Evolutionary conservation across 2,113 vertebrate genomes (phyloP).

Genomic region (Mystacornis crossleyi): DNA sequence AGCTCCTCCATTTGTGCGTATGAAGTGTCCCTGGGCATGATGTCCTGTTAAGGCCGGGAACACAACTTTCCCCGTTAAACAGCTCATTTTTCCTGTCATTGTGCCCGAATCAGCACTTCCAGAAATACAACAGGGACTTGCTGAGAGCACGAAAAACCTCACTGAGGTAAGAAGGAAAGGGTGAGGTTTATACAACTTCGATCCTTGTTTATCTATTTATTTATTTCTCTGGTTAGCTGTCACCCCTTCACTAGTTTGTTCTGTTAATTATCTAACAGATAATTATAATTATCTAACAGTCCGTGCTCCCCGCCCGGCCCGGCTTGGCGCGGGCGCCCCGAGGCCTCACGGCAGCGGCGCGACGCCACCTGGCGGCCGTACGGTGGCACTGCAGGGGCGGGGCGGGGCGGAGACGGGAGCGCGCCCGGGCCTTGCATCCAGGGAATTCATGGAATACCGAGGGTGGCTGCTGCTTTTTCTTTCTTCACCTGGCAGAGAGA

Average conservation of each 20-base stretch:
- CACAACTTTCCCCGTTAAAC: fast-evolving
- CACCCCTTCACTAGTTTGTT: fast-evolving
- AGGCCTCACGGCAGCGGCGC: background rate
- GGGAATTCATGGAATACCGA: fast-evolving
- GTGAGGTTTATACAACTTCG: fast-evolving
- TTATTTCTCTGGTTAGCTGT: background rate
- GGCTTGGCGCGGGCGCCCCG: fast-evolving
- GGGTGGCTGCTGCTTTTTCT: background rate
- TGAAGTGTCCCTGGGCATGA: fast-evolving
- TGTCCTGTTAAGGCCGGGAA: background rate
- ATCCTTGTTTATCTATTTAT: no score
- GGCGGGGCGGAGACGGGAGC: fast-evolving
- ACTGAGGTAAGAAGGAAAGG: background rate
- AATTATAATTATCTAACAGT: no score
- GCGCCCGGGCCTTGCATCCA: fast-evolving
- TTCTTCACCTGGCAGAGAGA: no score
- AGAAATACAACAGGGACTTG: background rate
- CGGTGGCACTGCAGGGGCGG: background rate
- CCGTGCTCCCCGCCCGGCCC: no score
- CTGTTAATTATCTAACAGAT: no score
- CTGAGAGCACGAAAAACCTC: no score
- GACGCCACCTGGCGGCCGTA: background rate
- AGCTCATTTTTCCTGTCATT: background rate
- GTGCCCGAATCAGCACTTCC: background rate
- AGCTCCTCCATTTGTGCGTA: background rate